Evolutionary conservation across 2,888 invertebrate species (phyloP).

Genomic region (Drosophila nr. perissopoda): DNA sequence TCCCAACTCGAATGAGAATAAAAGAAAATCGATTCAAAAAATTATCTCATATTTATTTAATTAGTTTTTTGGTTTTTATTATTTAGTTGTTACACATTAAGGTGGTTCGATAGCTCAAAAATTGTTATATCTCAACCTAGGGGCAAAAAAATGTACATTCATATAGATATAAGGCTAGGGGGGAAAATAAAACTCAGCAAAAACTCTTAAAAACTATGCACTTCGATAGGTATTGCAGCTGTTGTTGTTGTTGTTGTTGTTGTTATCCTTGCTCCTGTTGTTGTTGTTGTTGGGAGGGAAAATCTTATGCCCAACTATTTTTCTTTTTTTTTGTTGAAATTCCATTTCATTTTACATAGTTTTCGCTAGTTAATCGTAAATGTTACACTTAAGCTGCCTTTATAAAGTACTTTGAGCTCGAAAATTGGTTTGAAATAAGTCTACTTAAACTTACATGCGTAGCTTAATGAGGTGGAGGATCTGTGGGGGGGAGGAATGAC

Average conservation of each 20-base stretch:
- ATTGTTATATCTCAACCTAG: conserved; percentile 68
- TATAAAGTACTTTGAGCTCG: conserved; percentile 52
- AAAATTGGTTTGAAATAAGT: conserved; percentile 61
- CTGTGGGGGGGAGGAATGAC: neutral
- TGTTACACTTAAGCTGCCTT: conserved; percentile 57
- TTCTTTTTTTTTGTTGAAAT: conserved; percentile 60
- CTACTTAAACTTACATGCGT: conserved; percentile 70
- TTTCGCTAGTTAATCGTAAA: conserved; percentile 49
- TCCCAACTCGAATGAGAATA: neutral
- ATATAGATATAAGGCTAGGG: conserved; percentile 60
- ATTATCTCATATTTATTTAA: conserved; percentile 71
- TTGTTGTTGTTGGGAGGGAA: neutral
- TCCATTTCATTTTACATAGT: conserved; percentile 64
- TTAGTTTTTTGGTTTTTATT: conserved; percentile 49
- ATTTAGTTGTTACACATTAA: conserved; percentile 77
- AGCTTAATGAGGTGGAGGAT: conserved; percentile 28
- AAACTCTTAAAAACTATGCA: conserved; percentile 52
- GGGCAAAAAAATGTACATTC: conserved; percentile 76
- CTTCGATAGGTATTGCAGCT: conserved; percentile 41
- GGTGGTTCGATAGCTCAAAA: conserved; percentile 83
- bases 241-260: neutral
- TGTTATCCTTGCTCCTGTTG: too few relatives aligned
- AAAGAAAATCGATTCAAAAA: conserved; percentile 41
- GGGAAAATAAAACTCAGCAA: conserved; percentile 31
- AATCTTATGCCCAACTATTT: conserved; percentile 67